Evolutionary conservation across 2,113 vertebrate species (phyloP), one percentile per base, ranked within the genome.

Genomic region (Leucopsar rothschildi): DNA sequence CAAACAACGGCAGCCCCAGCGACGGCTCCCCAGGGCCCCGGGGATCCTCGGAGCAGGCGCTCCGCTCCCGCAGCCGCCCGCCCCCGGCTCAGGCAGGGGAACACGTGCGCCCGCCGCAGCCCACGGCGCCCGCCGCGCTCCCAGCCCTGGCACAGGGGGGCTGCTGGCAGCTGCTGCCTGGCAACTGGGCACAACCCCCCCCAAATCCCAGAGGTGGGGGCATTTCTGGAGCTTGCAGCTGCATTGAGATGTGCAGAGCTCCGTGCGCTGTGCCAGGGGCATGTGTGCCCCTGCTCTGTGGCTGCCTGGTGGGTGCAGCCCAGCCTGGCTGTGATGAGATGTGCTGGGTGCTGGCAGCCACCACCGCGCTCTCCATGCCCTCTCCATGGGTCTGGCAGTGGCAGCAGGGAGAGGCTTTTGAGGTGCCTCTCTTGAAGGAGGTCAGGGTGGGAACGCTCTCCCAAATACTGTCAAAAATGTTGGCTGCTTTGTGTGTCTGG

Each of bases 41-140:
- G 93, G 95, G 93, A 95, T 95, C 79, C 96, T 93, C 86, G 2
- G 12, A 92, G 93, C 96, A 88, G 95, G 52, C 82, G 78, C 88
- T 93, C 88, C 20, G 40, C 95, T 95, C 95, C 72, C 88, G 82
- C 95, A 95, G 86, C 94, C 83, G 7, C 79, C 94, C 89, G 37
- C 94, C 94, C 77, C 95, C 84, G 40, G 91, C 88, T 95, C 96
- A 92, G 92, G 93, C 94, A 92, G 80, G 88, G 95, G 66, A 92
- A 95, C 96, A 93, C 94, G 93, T 95, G 96, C 45, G 59, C 93
- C 94, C 90, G 80, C 90, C 52, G 57, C 93, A 90, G 64, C 73
- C 82, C 82, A 64, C 59, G 14, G 3, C 52, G 56, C 73, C 82
- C 82, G 55, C 59, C 11, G 3, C 52, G 64, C 65, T 64, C 59